These are phyloP conservation scores for Hylaea fasciaria DNA, from an alignment of 2,888 invertebrate species.

Conservation along the genomic window DNA sequence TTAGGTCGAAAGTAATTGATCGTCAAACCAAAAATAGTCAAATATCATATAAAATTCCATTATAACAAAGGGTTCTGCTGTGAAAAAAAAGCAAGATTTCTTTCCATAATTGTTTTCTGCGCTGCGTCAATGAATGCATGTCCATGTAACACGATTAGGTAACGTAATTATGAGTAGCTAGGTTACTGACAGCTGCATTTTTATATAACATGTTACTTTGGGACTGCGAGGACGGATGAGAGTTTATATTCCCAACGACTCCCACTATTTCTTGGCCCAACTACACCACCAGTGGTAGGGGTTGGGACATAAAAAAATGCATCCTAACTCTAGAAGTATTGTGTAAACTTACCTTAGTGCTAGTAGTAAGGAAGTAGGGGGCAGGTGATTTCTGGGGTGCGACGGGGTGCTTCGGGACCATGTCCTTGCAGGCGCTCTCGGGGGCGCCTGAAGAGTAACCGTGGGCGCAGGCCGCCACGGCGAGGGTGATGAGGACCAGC, in stretches of 20 bases:
- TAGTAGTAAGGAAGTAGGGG: constrained; percentile 85
- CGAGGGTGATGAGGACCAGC: constrained; percentile 56
- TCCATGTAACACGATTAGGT: neutral
- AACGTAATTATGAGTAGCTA: neutral
- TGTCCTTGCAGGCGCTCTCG: constrained; percentile 85
- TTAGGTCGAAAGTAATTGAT: too few species aligned
- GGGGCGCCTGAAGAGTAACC: constrained; percentile 88
- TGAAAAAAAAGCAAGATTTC: neutral
- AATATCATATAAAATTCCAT: too few species aligned
- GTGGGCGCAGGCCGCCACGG: constrained; percentile 61
- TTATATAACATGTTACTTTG: too few species aligned
- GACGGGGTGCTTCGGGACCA: constrained; percentile 88
- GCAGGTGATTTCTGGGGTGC: constrained; percentile 81
- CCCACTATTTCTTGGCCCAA: too few species aligned
- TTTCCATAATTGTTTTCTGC: neutral
- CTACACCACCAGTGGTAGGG: too few species aligned
- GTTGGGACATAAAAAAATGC: too few species aligned
- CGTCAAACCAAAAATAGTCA: too few species aligned
- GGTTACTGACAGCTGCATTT: too few species aligned
- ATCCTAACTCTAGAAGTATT: too few species aligned
- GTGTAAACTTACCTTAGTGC: constrained; percentile 62
- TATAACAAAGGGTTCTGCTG: too few species aligned
- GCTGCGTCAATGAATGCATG: neutral
- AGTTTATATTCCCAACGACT: too few species aligned
- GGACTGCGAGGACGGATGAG: too few species aligned